These are phyloP conservation scores for Eulithis prunata DNA, from an alignment of 2,888 invertebrate genomes.

Conservation along the genomic window DNA sequence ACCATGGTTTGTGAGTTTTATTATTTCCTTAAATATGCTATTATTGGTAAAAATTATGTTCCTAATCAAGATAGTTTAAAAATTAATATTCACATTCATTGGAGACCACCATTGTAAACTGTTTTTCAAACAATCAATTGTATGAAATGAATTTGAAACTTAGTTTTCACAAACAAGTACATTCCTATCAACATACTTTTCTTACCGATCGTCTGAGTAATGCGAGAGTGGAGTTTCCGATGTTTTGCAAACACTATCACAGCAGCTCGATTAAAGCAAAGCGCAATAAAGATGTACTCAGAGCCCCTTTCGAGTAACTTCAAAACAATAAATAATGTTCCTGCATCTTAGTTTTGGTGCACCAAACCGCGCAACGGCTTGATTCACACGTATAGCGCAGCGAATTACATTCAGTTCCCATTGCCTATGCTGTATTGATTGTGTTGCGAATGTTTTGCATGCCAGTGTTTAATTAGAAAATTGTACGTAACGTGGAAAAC, in stretches of 20 bases:
- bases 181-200: not conserved
- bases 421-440: constrained; percentile 16
- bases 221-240: constrained; percentile 3
- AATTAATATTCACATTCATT: not conserved
- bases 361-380: not conserved
- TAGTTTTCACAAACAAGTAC: constrained; percentile 1
- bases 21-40: too few relatives aligned
- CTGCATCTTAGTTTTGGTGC: constrained; percentile 3
- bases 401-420: constrained; percentile 21
- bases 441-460: constrained; percentile 24
- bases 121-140: constrained; percentile 7
- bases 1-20: too few relatives aligned
- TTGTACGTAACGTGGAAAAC: not conserved
- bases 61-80: too few relatives aligned
- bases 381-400: constrained; percentile 13
- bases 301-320: not conserved
- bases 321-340: too few relatives aligned
- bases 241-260: constrained; percentile 12
- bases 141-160: not conserved
- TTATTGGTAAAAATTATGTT: too few relatives aligned
- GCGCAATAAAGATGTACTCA: not conserved
- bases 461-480: constrained; percentile 9
- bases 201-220: not conserved
- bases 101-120: not conserved
- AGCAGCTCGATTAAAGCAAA: constrained; percentile 4